Conservation (phyloP, 2,888 invertebrate species). For the Halocaridina rubra region DNA sequence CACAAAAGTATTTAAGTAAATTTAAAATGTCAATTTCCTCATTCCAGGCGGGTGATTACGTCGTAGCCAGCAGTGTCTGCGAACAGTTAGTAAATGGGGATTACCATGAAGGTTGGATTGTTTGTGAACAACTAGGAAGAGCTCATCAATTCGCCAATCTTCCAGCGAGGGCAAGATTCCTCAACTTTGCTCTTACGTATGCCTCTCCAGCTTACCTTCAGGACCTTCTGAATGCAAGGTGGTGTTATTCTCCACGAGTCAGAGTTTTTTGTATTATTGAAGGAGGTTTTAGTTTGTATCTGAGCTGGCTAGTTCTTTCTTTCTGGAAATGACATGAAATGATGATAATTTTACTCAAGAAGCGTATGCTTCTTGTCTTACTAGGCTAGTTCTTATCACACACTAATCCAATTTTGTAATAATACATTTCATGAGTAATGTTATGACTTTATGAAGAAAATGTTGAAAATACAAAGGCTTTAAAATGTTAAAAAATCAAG, state of each 20-base stretch:
- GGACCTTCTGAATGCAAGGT: conserved; percentile 52
- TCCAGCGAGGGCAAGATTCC: conserved; percentile 34
- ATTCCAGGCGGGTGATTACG: conserved; percentile 48
- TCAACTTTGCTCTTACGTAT: conserved; percentile 57
- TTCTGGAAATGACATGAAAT: no score
- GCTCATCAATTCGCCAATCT: conserved; percentile 32
- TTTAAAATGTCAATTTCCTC: background rate
- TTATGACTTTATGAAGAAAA: no score
- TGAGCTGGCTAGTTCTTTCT: no score
- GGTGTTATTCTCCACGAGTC: background rate
- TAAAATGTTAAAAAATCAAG: no score
- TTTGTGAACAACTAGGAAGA: conserved; percentile 51
- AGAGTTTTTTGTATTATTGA: no score
- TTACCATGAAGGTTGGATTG: conserved; percentile 47
- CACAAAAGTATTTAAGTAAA: background rate
- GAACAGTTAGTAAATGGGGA: conserved; percentile 51
- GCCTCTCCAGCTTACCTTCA: conserved; percentile 36
- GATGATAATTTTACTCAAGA: no score
- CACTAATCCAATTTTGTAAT: no score
- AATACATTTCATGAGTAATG: no score
- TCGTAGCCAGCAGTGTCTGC: conserved; percentile 46
- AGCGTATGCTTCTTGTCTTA: no score
- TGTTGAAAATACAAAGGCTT: no score
- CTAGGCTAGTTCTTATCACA: no score
- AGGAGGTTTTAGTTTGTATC: no score